Conservation (phyloP, 2,797 vertebrate species). For the Champsocephalus gunnari region DNA sequence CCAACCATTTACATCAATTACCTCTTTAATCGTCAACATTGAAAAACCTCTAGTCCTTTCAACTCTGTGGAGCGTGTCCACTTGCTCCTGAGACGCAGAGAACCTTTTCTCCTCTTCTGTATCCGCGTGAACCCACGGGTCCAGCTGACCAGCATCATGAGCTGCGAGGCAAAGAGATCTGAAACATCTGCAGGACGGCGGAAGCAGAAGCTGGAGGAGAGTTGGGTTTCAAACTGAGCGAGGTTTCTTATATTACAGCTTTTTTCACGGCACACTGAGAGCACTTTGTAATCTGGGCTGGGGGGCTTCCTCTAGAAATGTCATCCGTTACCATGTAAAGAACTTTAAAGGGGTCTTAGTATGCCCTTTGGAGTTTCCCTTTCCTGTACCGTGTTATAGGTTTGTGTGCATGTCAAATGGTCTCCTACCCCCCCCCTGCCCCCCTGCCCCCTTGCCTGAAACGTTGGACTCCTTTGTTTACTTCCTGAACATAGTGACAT, state of each 20-base stretch:
- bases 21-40: conserved; percentile 47
- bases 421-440: no score
- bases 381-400: no score
- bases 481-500: no score
- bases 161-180: conserved; percentile 7
- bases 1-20: conserved; percentile 47
- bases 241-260: conserved; percentile 35
- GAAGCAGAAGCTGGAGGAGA: conserved; percentile 17
- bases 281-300: background rate
- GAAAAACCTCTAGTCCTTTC: conserved; percentile 12
- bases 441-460: no score
- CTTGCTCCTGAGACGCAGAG: conserved; percentile 22
- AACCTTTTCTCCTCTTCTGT: conserved; percentile 2
- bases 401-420: no score
- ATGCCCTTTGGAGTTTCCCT: no score
- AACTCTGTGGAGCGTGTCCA: background rate
- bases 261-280: conserved; percentile 19
- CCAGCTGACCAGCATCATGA: conserved; percentile 14
- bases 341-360: no score
- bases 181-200: conserved; percentile 18
- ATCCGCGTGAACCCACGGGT: conserved; percentile 5
- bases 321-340: no score
- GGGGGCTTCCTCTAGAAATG: no score
- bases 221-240: conserved; percentile 37
- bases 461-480: no score